Evolutionary conservation across 1,140 invertebrate species (phyloP).

Genomic region (Sycobia sp.): DNA sequence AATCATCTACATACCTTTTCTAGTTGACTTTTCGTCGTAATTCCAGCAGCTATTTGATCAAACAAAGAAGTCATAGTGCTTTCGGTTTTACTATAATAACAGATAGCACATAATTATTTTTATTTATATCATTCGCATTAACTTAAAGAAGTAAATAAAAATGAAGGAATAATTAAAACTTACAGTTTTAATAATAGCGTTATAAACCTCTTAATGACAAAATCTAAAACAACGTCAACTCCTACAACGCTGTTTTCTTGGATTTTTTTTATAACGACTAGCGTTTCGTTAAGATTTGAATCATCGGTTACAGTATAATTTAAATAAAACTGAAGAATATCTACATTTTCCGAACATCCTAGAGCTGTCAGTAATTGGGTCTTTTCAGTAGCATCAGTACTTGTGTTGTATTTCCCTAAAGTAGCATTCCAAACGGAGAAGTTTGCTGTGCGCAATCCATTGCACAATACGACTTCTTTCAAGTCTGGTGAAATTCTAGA

Average conservation of each 20-base stretch:
- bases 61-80: not conserved
- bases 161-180: not conserved
- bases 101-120: not conserved
- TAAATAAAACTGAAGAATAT: conserved; percentile 24
- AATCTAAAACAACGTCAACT: conserved; percentile 50
- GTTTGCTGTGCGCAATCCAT: conserved; percentile 69
- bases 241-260: conserved; percentile 56
- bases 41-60: conserved; percentile 12
- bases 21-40: conserved; percentile 26
- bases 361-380: conserved; percentile 3
- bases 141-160: not conserved
- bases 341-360: conserved; percentile 30
- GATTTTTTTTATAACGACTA: conserved; percentile 8
- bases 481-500: conserved; percentile 64
- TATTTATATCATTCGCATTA: not conserved
- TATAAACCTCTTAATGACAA: conserved; percentile 11
- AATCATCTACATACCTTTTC: conserved; percentile 19
- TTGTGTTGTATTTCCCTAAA: conserved; percentile 65
- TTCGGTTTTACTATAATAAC: conserved; percentile 31
- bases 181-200: conserved; percentile 12
- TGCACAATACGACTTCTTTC: conserved; percentile 66
- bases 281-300: conserved; percentile 47
- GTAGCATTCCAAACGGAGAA: conserved; percentile 69
- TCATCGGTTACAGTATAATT: conserved; percentile 2
- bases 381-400: conserved; percentile 48